These are phyloP conservation scores for Dermolepida albohirtum DNA, from an alignment of 2,888 invertebrate species.

Conservation along the genomic window DNA sequence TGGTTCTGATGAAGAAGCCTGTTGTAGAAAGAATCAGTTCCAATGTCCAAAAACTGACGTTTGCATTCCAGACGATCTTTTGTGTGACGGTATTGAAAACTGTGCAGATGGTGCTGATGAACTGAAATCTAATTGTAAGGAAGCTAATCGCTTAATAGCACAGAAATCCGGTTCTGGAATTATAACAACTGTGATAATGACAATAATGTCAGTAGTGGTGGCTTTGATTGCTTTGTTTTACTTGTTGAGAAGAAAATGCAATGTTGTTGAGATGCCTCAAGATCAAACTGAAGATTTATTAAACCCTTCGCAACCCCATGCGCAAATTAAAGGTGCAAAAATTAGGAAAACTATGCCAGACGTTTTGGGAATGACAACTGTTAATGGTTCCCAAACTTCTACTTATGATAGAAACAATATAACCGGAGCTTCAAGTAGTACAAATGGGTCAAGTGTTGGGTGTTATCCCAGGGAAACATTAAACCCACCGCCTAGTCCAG, in stretches of 20 bases:
- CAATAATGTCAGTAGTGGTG: slow-evolving; percentile 69
- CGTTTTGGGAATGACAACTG: slow-evolving; percentile 74
- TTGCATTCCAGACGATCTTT: slow-evolving; percentile 74
- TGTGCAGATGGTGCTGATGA: slow-evolving; percentile 89
- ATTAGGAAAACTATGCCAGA: slow-evolving; percentile 60
- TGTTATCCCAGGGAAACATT: slow-evolving; percentile 86
- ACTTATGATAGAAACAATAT: slow-evolving; percentile 77
- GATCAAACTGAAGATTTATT: slow-evolving; percentile 77
- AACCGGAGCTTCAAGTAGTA: slow-evolving; percentile 76
- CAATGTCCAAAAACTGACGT: slow-evolving; percentile 80
- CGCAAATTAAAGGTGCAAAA: slow-evolving; percentile 55
- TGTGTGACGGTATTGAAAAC: slow-evolving; percentile 83
- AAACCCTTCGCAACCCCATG: slow-evolving; percentile 67
- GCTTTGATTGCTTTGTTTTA: slow-evolving; percentile 61
- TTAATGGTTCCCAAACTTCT: slow-evolving; percentile 73
- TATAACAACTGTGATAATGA: slow-evolving; percentile 68
- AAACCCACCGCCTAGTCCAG: slow-evolving; percentile 93
- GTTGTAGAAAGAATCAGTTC: slow-evolving; percentile 75
- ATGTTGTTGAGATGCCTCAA: slow-evolving; percentile 61
- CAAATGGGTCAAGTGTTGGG: slow-evolving; percentile 69
- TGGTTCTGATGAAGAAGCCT: slow-evolving; percentile 76
- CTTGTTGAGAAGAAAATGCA: slow-evolving; percentile 52
- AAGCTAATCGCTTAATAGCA: slow-evolving; percentile 59
- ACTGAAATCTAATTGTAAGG: slow-evolving; percentile 72
- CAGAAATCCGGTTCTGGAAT: slow-evolving; percentile 48